A percentile compares a stretch with the other conserved stretches of the same genome.
These are phyloP conservation scores for Drosophila tristis DNA, from an alignment of 1,140 invertebrate genomes.

Conservation along the genomic window DNA sequence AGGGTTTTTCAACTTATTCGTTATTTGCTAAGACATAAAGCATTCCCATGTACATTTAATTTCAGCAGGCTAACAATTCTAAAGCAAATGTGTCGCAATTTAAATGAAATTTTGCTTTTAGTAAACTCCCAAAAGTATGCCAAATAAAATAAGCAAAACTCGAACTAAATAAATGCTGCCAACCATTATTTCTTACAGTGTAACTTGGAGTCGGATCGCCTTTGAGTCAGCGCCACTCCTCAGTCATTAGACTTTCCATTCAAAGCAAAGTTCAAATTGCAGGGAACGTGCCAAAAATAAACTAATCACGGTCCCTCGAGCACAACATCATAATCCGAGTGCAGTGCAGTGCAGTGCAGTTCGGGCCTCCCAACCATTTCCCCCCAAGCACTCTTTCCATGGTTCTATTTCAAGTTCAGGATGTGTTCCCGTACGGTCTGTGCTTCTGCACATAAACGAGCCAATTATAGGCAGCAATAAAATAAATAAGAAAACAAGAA, in stretches of 20 bases:
- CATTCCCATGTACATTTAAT: too few species aligned
- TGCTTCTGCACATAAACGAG: slow-evolving; percentile 56
- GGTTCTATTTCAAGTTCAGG: slow-evolving; percentile 73
- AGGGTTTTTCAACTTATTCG: too few species aligned
- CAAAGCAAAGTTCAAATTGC: slow-evolving; percentile 64
- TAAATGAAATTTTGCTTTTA: not conserved
- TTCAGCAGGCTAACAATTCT: not conserved
- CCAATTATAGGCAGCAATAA: slow-evolving; percentile 80
- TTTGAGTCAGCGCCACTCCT: slow-evolving; percentile 30
- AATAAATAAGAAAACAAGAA: slow-evolving; percentile 42
- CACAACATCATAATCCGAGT: slow-evolving; percentile 71
- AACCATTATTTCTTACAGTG: slow-evolving; percentile 33
- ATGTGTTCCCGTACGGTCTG: slow-evolving; percentile 7
- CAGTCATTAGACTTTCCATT: slow-evolving; percentile 31
- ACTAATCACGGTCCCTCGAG: slow-evolving; percentile 48
- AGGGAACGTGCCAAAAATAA: slow-evolving; percentile 63
- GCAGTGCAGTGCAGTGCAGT: not conserved
- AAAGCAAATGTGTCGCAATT: not conserved
- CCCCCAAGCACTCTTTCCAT: slow-evolving; percentile 17
- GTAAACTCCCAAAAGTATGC: slow-evolving; percentile 39
- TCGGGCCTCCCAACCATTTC: not conserved
- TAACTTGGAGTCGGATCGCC: slow-evolving; percentile 18
- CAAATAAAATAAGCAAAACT: not conserved
- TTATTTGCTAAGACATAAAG: too few species aligned
- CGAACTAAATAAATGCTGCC: not conserved